These are phyloP conservation scores for Sebastes baramenuke DNA, from an alignment of 2,797 vertebrate genomes.

Conservation along the genomic window DNA sequence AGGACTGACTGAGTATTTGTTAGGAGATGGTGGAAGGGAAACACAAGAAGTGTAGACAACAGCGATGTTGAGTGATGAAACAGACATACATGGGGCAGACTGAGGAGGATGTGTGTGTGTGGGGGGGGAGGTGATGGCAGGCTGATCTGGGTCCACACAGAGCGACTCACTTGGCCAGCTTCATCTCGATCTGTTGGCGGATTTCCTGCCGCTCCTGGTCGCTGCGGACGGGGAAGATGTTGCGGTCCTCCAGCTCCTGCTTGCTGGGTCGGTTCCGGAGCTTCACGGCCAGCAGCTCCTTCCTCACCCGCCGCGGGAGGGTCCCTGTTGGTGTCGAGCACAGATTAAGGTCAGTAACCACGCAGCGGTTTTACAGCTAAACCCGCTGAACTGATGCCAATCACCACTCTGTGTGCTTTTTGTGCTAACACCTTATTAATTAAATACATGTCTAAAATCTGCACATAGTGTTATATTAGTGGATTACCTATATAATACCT, in stretches of 20 bases:
- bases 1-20: neutral
- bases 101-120: constrained; percentile 1
- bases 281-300: constrained; percentile 94
- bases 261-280: constrained; percentile 94
- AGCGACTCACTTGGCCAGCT: constrained; percentile 94
- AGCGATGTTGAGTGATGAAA: constrained; percentile 43
- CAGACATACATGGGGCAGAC: constrained; percentile 48
- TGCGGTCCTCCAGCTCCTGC: constrained; percentile 96
- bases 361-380: constrained; percentile 9
- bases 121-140: constrained; percentile 9
- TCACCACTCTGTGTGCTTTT: constrained; percentile 10
- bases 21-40: neutral
- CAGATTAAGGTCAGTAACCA: constrained; percentile 17
- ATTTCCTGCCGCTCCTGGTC: constrained; percentile 96
- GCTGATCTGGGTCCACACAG: constrained; percentile 50
- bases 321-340: constrained; percentile 82
- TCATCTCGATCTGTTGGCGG: constrained; percentile 96
- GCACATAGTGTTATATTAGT: neutral
- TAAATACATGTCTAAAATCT: neutral
- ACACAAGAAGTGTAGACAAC: constrained; percentile 11
- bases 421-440: constrained; percentile 17
- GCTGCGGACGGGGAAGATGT: constrained; percentile 95
- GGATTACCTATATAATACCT: neutral
- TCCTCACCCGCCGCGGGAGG: constrained; percentile 93
- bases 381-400: constrained; percentile 6